phyloP scores from a whole-genome alignment of 2,888 invertebrate genomes.

The Coelopa pilipes region DNA sequence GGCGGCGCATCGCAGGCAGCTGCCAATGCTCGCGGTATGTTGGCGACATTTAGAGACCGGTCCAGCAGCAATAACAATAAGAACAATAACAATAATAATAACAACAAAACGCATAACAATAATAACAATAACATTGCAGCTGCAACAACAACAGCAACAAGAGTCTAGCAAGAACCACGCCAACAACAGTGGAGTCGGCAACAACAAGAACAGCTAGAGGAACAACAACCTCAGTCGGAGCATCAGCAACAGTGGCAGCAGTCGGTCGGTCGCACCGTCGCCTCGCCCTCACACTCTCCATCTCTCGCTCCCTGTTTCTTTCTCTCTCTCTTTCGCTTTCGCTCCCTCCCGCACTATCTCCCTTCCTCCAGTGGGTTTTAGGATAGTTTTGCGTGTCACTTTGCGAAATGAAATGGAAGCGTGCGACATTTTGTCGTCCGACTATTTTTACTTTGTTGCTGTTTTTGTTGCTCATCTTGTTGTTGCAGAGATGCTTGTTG shows the following conservation, averaged over 20 bases:
- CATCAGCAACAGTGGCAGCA: too few relatives aligned
- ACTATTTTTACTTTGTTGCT: neutral
- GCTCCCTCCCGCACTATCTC: neutral
- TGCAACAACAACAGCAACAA: too few relatives aligned
- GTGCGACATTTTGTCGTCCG: conserved; percentile 39
- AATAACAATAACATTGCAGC: too few relatives aligned
- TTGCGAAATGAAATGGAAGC: conserved; percentile 40
- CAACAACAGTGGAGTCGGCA: too few relatives aligned
- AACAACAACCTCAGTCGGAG: too few relatives aligned
- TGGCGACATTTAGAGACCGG: conserved; percentile 1
- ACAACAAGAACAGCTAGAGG: too few relatives aligned
- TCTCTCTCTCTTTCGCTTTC: neutral
- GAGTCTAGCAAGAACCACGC: too few relatives aligned
- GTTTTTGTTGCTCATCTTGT: neutral
- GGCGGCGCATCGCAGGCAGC: neutral
- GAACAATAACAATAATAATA: too few relatives aligned
- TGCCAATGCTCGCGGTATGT: conserved; percentile 4
- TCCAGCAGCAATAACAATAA: too few relatives aligned
- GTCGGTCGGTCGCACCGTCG: too few relatives aligned
- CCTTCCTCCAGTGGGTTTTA: neutral
- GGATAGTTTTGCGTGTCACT: conserved; percentile 38
- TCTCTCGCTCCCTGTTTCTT: neutral
- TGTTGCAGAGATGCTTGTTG: neutral
- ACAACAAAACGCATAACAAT: too few relatives aligned
- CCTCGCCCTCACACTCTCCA: too few relatives aligned